Conservation (phyloP, 2,113 vertebrate species). For the Aptenodytes patagonicus region DNA sequence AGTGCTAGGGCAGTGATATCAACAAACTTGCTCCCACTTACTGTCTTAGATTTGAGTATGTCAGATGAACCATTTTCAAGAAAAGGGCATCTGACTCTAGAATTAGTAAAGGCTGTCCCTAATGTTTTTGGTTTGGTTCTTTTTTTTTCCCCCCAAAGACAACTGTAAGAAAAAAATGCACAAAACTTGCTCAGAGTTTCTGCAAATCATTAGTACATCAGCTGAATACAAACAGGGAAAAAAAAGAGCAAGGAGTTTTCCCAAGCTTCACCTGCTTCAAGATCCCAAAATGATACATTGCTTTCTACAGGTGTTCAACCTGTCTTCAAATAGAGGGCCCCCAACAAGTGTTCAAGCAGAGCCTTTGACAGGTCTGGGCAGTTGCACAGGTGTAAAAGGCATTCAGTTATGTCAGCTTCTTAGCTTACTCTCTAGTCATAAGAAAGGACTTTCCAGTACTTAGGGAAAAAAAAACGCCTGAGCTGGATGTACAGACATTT, state of each 20-base stretch:
- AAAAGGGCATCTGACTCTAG: neutral
- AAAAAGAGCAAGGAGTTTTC: neutral
- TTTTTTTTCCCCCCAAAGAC: fast-evolving
- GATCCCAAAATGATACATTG: neutral
- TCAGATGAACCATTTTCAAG: neutral
- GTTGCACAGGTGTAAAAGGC: neutral
- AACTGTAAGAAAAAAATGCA: neutral
- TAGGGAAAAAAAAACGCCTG: fast-evolving
- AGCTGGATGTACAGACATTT: neutral
- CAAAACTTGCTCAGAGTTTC: neutral
- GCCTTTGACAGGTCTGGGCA: neutral
- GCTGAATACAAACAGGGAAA: neutral
- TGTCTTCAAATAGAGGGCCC: neutral
- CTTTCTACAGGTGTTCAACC: neutral
- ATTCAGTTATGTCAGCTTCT: neutral
- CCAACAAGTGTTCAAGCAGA: neutral
- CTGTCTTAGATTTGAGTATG: neutral
- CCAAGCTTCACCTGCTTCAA: neutral
- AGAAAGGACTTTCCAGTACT: neutral
- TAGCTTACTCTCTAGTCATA: neutral
- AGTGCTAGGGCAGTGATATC: neutral
- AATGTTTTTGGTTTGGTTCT: neutral
- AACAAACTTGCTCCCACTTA: neutral
- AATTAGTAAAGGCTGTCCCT: neutral
- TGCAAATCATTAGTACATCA: neutral